Evolutionary conservation across 2,888 invertebrate genomes (phyloP), one percentile per base, ranked within the genome.

Genomic region (Papilio gigon): DNA sequence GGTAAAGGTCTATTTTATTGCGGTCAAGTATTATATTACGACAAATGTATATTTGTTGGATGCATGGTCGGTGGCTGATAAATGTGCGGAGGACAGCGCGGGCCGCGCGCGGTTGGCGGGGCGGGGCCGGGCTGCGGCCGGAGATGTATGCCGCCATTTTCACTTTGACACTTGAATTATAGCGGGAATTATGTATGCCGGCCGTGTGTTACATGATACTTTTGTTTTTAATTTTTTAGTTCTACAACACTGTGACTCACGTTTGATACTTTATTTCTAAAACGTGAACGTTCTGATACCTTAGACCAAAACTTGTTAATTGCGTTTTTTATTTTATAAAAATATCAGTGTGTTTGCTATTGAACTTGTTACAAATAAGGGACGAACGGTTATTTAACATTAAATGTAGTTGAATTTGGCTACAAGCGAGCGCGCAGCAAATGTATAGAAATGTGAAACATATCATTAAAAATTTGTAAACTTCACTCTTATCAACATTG

Each of bases 141-240:
- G 73, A 72, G 71, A 73, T 68, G 70, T 71, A 73, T 73, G 71
- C 59, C 71, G 73, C 75, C 73, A 75, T 76, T 74, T 73, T 73
- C 70, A 71, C 72, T 75, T 74, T 74, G 72, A 75, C 72, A 73
- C 67, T 67, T 71, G 67, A 72, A 68, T 72, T 67, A 73, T 73
- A 63, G 71, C 63, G 59, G 53, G 60, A 64, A 65, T 68, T 68
- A 59, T 59, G 50, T 33, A 60, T 50, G 60, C 50, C 27, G 68
- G 47, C 30, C 30, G 40, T 33, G 27, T 53, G 22, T 17, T 33
- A 50, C 60, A 35, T 40, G 25, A 30, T 47, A 27, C 25, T 63
- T 63, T 37, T 44, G 30, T 37, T 64, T 64, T 6, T 11, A 5
- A 47, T 44, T 68, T 61, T 65, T 25, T 40, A 62, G 11, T 47